These are phyloP conservation scores for Sphaeramia orbicularis DNA, from an alignment of 2,797 vertebrate species.

Conservation along the genomic window DNA sequence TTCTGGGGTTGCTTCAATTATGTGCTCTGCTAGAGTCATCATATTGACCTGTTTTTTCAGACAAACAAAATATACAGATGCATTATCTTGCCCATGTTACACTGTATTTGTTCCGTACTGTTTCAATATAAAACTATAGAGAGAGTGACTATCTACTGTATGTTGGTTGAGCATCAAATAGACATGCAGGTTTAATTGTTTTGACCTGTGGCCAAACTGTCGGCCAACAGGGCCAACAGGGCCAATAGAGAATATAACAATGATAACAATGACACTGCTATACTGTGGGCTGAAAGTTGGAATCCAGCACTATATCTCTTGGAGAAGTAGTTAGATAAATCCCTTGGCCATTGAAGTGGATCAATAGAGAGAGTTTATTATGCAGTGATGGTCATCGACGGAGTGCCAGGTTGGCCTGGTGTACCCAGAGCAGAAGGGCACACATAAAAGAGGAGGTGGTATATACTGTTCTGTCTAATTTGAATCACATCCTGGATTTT, in stretches of 20 bases:
- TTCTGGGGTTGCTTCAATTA: constrained; percentile 98
- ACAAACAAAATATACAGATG: constrained; percentile 21
- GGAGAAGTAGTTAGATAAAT: constrained; percentile 63
- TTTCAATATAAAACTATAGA: neutral
- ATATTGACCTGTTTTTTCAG: constrained; percentile 90
- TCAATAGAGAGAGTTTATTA: constrained; percentile 85
- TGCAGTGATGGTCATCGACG: constrained; percentile 77
- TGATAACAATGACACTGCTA: constrained; percentile 44
- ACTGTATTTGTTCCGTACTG: too few relatives aligned
- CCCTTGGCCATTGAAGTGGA: constrained; percentile 72
- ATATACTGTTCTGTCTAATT: constrained; percentile 1
- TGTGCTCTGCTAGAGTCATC: constrained; percentile 99
- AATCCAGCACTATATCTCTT: constrained; percentile 57
- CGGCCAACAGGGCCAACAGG: neutral
- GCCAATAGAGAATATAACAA: constrained; percentile 29
- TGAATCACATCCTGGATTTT: constrained; percentile 16
- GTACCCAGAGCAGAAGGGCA: constrained; percentile 33
- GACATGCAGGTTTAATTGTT: constrained; percentile 22
- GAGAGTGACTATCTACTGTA: neutral
- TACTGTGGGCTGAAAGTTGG: constrained; percentile 38
- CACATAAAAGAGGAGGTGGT: constrained; percentile 32
- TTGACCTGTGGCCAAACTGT: constrained; percentile 17
- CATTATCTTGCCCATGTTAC: neutral
- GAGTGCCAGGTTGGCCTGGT: constrained; percentile 52
- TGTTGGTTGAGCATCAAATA: neutral